Conservation (phyloP, 2,888 invertebrate species). For the Esperia sulphurella region DNA sequence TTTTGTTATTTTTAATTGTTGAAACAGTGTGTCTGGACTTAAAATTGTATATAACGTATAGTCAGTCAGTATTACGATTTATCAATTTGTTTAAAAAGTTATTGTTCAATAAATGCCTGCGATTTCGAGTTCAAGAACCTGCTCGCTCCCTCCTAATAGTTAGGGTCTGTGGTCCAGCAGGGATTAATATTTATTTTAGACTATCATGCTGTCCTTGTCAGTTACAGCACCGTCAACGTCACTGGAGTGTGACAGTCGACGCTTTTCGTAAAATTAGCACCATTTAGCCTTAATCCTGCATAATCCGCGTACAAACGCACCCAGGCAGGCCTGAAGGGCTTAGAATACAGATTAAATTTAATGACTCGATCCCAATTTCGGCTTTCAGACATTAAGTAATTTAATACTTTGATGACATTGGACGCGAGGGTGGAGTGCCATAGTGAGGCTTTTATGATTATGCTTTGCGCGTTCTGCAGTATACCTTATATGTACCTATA, state of each 20-base stretch:
- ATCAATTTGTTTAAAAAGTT: too few species aligned
- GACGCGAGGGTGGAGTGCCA: constrained; percentile 14
- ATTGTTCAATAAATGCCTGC: too few species aligned
- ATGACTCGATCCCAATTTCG: constrained; percentile 60
- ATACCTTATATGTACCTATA: too few species aligned
- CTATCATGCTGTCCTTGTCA: too few species aligned
- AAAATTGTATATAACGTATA: too few species aligned
- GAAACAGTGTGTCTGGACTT: too few species aligned
- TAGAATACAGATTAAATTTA: constrained; percentile 68
- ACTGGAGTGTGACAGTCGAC: constrained; percentile 16
- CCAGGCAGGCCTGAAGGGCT: constrained; percentile 50
- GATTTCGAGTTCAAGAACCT: too few species aligned
- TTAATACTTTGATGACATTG: constrained; percentile 31
- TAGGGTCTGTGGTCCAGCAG: too few species aligned
- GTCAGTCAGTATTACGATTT: too few species aligned
- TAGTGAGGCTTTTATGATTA: not conserved
- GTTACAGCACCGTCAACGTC: constrained; percentile 12
- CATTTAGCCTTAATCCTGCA: constrained; percentile 57
- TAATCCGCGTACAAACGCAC: constrained; percentile 52
- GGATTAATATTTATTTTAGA: too few species aligned
- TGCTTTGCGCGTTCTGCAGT: not conserved
- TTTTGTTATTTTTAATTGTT: too few species aligned
- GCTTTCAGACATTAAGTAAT: constrained; percentile 43
- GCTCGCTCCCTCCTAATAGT: too few species aligned
- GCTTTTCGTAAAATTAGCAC: constrained; percentile 47